Percentiles rank a stretch among this genome's conserved stretches.
These are phyloP conservation scores for Bos javanicus DNA, from an alignment of 2,113 vertebrate genomes.

Conservation along the genomic window DNA sequence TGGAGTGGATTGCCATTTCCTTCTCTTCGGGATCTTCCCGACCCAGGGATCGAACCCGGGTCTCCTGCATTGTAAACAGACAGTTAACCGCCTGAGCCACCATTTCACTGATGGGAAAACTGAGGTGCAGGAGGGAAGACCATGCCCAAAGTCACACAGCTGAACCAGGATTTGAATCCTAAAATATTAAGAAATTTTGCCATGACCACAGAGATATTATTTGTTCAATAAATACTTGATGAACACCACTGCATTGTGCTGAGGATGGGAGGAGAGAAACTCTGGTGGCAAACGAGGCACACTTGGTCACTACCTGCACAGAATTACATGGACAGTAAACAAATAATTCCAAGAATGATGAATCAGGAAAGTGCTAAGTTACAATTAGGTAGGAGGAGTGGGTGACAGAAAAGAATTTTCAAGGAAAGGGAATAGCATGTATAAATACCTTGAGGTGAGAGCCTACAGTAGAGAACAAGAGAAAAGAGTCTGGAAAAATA, in stretches of 20 bases:
- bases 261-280: neutral
- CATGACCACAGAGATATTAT: neutral
- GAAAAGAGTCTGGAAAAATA: neutral
- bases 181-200: neutral
- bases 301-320: neutral
- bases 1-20: too few relatives aligned
- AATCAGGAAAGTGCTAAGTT: neutral
- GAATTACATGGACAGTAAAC: neutral
- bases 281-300: neutral
- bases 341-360: neutral
- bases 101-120: constrained; percentile 14
- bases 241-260: neutral
- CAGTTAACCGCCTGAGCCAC: too few relatives aligned
- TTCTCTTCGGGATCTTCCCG: too few relatives aligned
- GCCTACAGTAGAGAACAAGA: neutral
- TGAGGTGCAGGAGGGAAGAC: neutral
- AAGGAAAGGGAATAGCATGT: neutral
- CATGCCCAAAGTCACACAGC: neutral
- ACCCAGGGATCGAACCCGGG: too few relatives aligned
- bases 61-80: too few relatives aligned
- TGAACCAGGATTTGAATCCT: neutral
- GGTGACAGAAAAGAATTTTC: neutral
- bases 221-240: neutral
- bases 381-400: neutral
- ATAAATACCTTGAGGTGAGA: neutral